These are phyloP conservation scores for Eupithecia inturbata DNA, from an alignment of 2,888 invertebrate species.

Conservation along the genomic window DNA sequence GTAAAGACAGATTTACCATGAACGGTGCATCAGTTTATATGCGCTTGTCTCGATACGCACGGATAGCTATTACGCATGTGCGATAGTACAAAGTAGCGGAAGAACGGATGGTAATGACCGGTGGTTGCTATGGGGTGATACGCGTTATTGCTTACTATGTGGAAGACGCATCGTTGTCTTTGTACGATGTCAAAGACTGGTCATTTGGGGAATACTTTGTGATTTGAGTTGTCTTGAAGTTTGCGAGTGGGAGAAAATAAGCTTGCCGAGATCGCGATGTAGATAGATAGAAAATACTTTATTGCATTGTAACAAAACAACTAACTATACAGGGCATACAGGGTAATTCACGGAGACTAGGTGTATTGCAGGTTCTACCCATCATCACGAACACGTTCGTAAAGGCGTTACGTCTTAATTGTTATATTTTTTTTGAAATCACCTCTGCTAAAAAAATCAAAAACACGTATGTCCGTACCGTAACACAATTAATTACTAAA, in stretches of 20 bases:
- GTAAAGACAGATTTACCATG: constrained; percentile 43
- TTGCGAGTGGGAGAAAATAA: neutral
- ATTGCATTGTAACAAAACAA: too few species aligned
- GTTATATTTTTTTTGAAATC: too few species aligned
- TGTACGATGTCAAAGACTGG: neutral
- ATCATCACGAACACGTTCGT: too few species aligned
- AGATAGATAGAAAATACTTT: too few species aligned
- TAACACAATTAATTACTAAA: too few species aligned
- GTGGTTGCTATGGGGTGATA: constrained; percentile 43
- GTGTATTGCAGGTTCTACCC: too few species aligned
- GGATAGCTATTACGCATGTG: constrained; percentile 64
- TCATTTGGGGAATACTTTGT: neutral
- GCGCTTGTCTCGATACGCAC: constrained; percentile 59
- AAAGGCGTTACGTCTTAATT: too few species aligned
- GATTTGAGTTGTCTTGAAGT: neutral
- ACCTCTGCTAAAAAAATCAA: too few species aligned
- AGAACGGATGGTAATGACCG: constrained; percentile 50
- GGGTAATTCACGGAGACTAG: too few species aligned
- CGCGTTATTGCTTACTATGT: neutral
- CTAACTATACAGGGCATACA: too few species aligned
- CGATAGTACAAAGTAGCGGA: constrained; percentile 45
- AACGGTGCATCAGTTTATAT: constrained; percentile 48
- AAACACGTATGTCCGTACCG: too few species aligned
- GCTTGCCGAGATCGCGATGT: neutral
- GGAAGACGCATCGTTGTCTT: neutral